A percentile compares a stretch with the other conserved stretches of the same genome.
Conservation (phyloP, 2,888 invertebrate species). For the Pelosia muscerda region DNA sequence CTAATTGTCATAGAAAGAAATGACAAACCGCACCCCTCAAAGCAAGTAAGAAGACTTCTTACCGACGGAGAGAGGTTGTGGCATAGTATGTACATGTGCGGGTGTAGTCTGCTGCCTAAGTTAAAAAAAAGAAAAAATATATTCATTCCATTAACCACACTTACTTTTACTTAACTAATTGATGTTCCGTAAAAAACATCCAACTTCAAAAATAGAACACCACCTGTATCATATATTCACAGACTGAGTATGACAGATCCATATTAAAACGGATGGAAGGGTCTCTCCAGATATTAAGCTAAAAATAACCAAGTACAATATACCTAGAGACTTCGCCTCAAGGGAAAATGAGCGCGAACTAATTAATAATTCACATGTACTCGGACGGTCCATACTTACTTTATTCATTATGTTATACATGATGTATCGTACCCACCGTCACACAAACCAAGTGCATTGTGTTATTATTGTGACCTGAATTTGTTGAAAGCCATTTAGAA, state of each 20-base stretch:
- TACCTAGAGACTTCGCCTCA: constrained; percentile 9
- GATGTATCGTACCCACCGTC: constrained; percentile 60
- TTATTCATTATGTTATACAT: constrained; percentile 42
- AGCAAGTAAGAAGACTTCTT: too few relatives aligned
- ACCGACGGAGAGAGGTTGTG: too few relatives aligned
- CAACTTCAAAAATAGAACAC: neutral
- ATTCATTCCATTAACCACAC: too few relatives aligned
- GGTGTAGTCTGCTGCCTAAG: too few relatives aligned
- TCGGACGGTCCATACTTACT: constrained; percentile 40
- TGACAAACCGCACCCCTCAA: too few relatives aligned
- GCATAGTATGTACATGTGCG: too few relatives aligned
- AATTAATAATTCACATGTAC: constrained; percentile 50
- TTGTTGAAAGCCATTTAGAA: constrained; percentile 47
- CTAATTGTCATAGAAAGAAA: too few relatives aligned
- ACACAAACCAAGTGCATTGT: constrained; percentile 60
- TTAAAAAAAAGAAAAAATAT: too few relatives aligned
- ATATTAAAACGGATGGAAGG: neutral
- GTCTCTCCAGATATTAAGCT: neutral
- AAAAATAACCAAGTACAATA: constrained; percentile 10
- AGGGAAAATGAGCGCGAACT: constrained; percentile 36
- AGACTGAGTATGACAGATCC: neutral
- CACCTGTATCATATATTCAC: neutral
- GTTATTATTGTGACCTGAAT: constrained; percentile 66
- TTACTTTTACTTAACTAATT: too few relatives aligned
- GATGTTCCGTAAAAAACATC: neutral